Evolutionary conservation across 2,888 invertebrate genomes (phyloP), one percentile per base, ranked within the genome.

Genomic region (Drosophila fulvimacula): DNA sequence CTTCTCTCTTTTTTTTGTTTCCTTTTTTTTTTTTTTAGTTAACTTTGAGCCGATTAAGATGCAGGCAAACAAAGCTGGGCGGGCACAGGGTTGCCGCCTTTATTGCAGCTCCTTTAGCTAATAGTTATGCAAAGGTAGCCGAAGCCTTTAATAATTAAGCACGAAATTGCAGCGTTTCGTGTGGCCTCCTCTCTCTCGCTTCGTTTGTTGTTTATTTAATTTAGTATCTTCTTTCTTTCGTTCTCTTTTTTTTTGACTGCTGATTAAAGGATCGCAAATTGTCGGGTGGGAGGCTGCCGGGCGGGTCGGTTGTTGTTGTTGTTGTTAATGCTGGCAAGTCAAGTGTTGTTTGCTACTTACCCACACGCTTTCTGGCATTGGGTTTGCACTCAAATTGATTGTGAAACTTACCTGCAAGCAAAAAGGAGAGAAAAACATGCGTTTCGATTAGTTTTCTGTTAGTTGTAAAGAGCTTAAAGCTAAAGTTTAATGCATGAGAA

Each of bases 1-100:
- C 46, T 65, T 65, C 15, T 5, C 30, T 30, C 17, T 52, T 38
- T 39, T 6, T 36, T 46, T 59, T 36, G 5, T 9, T 2, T 10
- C 11, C 21, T 55, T 38, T 34, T 42, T 41, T 59, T 49, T 48
- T 56, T 74, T 73, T 61, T 62, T 76, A 77, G 88, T 84, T 82
- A 82, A 82, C 81, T 84, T 86, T 88, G 78, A 88, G 83, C 87
- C 81, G 83, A 84, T 88, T 88, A 88, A 85, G 88, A 73, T 80
- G 63, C 73, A 59, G 69, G 76, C 79, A 82, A 82, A 82, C 88
- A 82, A 88, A 69, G 76, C 30, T 44, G 24, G 61, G 24, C 34
- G 42, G 30, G 30, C 10, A 32, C 56, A 32, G 55, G 42, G 44
- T 34, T 66, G 38, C n/a, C 46, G 32, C 42, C 51, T 51, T 56